Base-by-base conservation (phyloP, 2,797 vertebrate genomes). In the Cygnus olor region DNA sequence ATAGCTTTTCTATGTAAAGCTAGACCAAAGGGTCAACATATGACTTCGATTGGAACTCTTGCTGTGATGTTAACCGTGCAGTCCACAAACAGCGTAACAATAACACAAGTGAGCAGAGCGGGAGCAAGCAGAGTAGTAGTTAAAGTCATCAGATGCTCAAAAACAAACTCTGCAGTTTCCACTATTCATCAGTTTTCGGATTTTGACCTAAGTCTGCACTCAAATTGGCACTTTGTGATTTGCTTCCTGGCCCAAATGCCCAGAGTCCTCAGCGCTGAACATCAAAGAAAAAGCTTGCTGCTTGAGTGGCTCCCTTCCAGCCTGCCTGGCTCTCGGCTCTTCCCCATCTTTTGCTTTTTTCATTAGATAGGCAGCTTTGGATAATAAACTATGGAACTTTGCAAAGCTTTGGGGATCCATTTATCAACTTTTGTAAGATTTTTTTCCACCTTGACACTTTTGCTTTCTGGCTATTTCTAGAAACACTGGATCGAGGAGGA, bases 1-100 rank as follows among this genome's bases (percentile, higher is more conserved):
- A 27, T 72, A 72, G 54, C 57, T 90, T 53, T 92, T 88, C 85
- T 73, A 40, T 28, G 53, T 70, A 57, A 81, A 88, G 72, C 93
- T 79, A 89, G 70, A 92, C 38, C 57, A 22, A 92, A 53, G 61
- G 68, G 65, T 90, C 77, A 92, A 93, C 89, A 92, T 84, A 91
- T 68, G 86, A 89, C 85, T 93, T 91, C 88, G 70, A 86, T 68
- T 92, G 86, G 51, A 94, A 89, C 63, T 77, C 70, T 61, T 65
- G 53, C 86, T 94, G 81, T 83, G 89, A 89, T 94, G 87, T 79
- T 73, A 96, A 30, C 63, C 51, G 18, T 57, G 47, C 51, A 81
- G 51, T 54, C 70, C 81, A 85, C 81, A 92, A 89, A 28, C 66
- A 92, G 90, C 63, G 3, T 32, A 85, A 94, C 65, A 92, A 24